phyloP scores from a whole-genome alignment of 64 coral and sea anemone genomes.

The Pocillopora damicornis region DNA sequence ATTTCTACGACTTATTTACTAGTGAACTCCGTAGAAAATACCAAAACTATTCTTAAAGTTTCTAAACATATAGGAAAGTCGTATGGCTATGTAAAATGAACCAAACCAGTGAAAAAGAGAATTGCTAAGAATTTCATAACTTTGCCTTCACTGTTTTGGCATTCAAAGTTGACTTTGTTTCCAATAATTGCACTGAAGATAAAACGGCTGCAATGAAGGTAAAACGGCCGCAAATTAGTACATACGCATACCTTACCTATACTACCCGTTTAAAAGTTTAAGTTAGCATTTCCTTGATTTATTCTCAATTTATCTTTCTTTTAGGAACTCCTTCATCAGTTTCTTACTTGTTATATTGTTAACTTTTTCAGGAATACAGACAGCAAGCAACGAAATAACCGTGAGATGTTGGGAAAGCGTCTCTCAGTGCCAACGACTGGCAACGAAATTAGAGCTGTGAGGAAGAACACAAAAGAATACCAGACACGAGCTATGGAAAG shows the following conservation, averaged over 20 bases:
- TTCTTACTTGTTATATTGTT: background rate
- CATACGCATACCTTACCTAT: background rate
- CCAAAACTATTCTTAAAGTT: too few species aligned
- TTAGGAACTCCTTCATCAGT: background rate
- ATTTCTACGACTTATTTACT: too few species aligned
- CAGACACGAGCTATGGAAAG: background rate
- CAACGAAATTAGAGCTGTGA: constrained; percentile 7
- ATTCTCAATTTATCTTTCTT: background rate
- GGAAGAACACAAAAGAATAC: constrained; percentile 10
- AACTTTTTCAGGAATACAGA: constrained; percentile 1
- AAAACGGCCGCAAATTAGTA: background rate
- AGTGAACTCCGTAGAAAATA: too few species aligned
- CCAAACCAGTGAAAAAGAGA: too few species aligned
- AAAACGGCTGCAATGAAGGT: background rate
- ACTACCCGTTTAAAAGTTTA: too few species aligned
- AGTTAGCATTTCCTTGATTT: too few species aligned
- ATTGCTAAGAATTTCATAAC: background rate
- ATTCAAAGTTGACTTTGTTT: background rate
- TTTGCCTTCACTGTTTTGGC: background rate
- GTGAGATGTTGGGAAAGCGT: background rate
- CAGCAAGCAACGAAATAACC: background rate
- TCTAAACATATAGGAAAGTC: too few species aligned
- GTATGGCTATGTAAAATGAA: too few species aligned
- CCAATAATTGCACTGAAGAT: background rate
- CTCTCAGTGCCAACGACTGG: background rate